Evolutionary conservation across 2,797 vertebrate genomes (phyloP), one percentile per base, ranked within the genome.

Genomic region (Sebastes cheni): DNA sequence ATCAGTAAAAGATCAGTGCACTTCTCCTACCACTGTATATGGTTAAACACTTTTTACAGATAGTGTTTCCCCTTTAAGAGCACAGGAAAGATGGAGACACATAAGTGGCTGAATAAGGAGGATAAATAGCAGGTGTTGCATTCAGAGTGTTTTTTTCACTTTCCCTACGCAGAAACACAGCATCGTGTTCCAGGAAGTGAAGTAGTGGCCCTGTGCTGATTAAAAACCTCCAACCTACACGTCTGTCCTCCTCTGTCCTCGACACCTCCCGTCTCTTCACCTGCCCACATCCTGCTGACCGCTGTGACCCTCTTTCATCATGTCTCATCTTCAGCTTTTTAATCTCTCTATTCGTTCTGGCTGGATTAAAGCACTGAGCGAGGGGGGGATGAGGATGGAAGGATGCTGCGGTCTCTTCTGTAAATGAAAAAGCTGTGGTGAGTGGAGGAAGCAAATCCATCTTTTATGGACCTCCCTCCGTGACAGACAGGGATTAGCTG

Each of bases 111-210:
- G 66, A 74, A 52, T 72, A 11, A 77, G 54, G 20, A 52, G 71
- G 82, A 88, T 34, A 81, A 92, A 88, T 86, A 90, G 86, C 92
- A 92, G 91, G 84, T 93, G 92, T 79, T 89, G 68, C 74, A 67
- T 77, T 85, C 71, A 36, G 66, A 27, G 64, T 54, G 56, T 30
- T n/a, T 70, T 69, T 73, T 81, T 72, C 71, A 81, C 67, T 72
- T 80, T 75, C 66, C 64, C 64, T 72, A 29, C 36, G 16, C 77
- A 81, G 79, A 87, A 79, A 90, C 34, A 74, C 68, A 58, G 77
- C 79, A 25, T 78, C 75, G 9, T 86, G 76, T 91, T 91, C 85
- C 87, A 90, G 88, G 88, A 93, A 91, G 82, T 71, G 54, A 61
- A 82, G 80, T 81, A 82, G 83, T 69, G 82, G 52, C 34, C 56